Conservation (phyloP, 2,797 vertebrate species). For the Dendrocincla fuliginosa region DNA sequence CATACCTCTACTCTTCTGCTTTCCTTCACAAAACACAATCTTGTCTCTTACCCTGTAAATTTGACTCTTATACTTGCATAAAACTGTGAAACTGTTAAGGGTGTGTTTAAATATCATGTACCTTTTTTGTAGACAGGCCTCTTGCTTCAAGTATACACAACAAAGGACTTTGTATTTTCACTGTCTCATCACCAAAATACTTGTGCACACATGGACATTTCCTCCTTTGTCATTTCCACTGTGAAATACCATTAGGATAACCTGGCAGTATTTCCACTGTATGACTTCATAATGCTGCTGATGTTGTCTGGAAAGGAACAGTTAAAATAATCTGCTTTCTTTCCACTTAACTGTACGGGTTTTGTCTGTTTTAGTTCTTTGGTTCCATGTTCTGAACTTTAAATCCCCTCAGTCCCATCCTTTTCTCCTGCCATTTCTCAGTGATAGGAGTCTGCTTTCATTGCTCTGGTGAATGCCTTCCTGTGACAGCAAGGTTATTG, state of each 20-base stretch:
- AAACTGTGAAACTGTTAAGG: neutral
- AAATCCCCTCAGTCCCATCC: neutral
- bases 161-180: neutral
- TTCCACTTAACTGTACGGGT: neutral
- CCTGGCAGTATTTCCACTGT: neutral
- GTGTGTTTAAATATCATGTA: neutral
- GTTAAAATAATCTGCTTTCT: neutral
- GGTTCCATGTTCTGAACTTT: neutral
- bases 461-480: neutral
- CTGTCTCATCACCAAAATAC: neutral
- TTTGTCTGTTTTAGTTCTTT: neutral
- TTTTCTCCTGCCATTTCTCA: neutral
- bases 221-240: neutral
- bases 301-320: neutral
- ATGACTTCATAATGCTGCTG: neutral
- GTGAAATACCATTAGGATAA: neutral
- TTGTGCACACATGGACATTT: accelerated
- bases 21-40: neutral
- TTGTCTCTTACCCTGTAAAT: neutral
- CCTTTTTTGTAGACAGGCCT: neutral
- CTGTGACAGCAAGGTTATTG: neutral
- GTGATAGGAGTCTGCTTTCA: neutral
- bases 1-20: neutral
- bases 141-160: neutral
- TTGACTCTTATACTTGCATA: neutral